phyloP scores from a whole-genome alignment of 2,113 vertebrate genomes.

The Sander vitreus region DNA sequence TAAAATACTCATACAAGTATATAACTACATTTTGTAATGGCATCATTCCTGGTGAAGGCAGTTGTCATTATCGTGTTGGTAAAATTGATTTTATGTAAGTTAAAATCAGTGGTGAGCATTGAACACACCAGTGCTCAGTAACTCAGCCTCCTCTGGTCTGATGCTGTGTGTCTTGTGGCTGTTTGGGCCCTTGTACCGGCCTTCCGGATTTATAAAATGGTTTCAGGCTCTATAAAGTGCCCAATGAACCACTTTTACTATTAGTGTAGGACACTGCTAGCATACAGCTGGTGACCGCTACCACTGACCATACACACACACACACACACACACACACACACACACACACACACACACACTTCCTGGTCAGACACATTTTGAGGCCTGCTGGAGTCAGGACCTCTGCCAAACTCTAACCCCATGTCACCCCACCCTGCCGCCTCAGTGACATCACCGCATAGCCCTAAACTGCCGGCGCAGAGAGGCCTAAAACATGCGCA shows the following conservation, averaged over 20 bases:
- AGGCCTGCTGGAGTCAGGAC: constrained; percentile 56
- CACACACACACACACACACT: constrained; percentile 17
- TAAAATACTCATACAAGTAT: background rate
- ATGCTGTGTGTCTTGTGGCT: constrained; percentile 41
- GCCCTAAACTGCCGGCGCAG: constrained; percentile 40
- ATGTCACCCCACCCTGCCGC: constrained; percentile 68
- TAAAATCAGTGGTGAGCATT: constrained; percentile 19
- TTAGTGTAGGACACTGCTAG: constrained; percentile 57
- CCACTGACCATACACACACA: constrained; percentile 39
- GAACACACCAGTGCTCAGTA: constrained; percentile 19
- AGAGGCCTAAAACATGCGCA: constrained; percentile 14
- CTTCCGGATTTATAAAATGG: constrained; percentile 57
- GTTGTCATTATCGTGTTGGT: background rate
- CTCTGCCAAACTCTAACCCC: constrained; percentile 67
- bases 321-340: background rate
- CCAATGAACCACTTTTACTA: constrained; percentile 75
- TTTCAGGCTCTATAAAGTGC: constrained; percentile 60
- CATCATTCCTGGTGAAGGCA: background rate
- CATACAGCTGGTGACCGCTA: constrained; percentile 48
- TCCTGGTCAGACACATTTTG: constrained; percentile 53
- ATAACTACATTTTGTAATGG: background rate
- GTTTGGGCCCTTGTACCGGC: constrained; percentile 30
- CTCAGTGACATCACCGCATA: constrained; percentile 62
- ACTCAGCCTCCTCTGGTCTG: constrained; percentile 28
- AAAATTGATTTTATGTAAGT: constrained; percentile 1